Conservation (phyloP, 2,888 invertebrate genomes). For the Lepidocyrtinus sp. region DNA sequence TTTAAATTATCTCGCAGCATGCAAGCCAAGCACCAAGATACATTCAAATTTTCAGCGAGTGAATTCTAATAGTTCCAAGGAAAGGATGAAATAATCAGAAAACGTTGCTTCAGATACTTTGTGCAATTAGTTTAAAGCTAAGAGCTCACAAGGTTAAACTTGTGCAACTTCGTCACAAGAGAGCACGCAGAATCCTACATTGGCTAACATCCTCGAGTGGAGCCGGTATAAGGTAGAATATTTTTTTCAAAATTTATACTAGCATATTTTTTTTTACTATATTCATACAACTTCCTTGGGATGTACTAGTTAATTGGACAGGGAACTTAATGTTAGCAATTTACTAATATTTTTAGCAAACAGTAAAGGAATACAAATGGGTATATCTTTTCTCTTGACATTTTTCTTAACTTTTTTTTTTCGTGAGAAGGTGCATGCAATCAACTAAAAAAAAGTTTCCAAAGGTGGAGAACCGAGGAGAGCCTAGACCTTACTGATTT, state of each 20-base stretch:
- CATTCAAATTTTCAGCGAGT: not conserved
- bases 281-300: not conserved
- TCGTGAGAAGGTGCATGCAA: conserved; percentile 21
- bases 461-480: not conserved
- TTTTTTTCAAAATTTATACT: no score
- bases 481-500: no score
- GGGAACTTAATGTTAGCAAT: not conserved
- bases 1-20: not conserved
- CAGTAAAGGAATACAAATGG: not conserved
- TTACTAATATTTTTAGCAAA: not conserved
- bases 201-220: no score
- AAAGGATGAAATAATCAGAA: no score
- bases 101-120: not conserved
- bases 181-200: no score
- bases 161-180: no score
- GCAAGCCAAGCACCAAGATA: not conserved
- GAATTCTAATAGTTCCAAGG: no score
- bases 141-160: not conserved
- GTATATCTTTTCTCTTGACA: not conserved
- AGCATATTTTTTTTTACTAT: no score
- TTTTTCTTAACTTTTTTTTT: conserved; percentile 16
- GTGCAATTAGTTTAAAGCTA: not conserved
- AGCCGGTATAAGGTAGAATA: no score
- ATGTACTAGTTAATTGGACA: not conserved
- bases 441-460: not conserved